Evolutionary conservation across 2,888 invertebrate genomes (phyloP).

Genomic region (Aspidiotus rigidus): DNA sequence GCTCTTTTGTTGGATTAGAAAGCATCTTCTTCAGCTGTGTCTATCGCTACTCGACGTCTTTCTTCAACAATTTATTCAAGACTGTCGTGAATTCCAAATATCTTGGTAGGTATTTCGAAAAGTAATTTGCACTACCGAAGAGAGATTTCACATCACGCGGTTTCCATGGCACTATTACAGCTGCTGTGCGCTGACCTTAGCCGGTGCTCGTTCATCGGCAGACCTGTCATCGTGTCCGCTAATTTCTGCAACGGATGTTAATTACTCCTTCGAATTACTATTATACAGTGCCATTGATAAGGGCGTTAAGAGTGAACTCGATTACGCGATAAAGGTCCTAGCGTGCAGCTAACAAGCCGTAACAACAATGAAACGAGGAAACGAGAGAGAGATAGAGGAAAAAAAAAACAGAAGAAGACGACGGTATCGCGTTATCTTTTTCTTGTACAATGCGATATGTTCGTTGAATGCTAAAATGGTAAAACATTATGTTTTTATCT

Average conservation of each 20-base stretch:
- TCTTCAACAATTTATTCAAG: too few species aligned
- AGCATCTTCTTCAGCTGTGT: too few species aligned
- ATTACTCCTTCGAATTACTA: conserved; percentile 1
- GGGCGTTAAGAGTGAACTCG: not conserved
- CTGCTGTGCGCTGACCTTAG: too few species aligned
- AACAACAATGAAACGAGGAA: not conserved
- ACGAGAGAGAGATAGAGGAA: not conserved
- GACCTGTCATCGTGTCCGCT: conserved; percentile 1
- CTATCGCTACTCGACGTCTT: too few species aligned
- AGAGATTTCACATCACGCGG: too few species aligned
- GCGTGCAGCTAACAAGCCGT: not conserved
- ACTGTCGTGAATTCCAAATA: too few species aligned
- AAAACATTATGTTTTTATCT: conserved; percentile 20
- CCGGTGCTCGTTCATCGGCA: not conserved
- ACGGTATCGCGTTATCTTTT: conserved; percentile 11
- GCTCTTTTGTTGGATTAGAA: too few species aligned
- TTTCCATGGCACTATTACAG: too few species aligned
- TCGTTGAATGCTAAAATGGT: not conserved
- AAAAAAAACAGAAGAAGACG: conserved; percentile 7
- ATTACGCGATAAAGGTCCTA: not conserved
- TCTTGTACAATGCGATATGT: not conserved
- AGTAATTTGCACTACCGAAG: too few species aligned
- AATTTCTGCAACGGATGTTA: conserved; percentile 1
- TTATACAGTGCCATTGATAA: not conserved
- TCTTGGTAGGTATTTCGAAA: too few species aligned